These are phyloP conservation scores for Athalia cordata DNA, from an alignment of 2,888 invertebrate species.

Conservation along the genomic window DNA sequence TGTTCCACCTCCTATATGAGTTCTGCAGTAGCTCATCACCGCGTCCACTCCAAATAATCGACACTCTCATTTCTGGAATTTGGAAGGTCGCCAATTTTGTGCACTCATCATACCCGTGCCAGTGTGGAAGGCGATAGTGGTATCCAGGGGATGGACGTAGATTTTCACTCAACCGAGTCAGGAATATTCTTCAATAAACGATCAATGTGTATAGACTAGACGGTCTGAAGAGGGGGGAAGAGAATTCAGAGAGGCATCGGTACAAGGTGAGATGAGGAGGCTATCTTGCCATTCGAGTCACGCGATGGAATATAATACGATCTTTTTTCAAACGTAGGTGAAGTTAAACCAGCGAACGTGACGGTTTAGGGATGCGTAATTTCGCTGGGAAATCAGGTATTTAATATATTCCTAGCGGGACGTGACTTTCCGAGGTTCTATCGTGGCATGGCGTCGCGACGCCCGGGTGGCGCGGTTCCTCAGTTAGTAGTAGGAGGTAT, in stretches of 20 bases:
- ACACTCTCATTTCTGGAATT: constrained; percentile 14
- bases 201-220: neutral
- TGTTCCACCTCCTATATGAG: too few species aligned
- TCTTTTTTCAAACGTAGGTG: constrained; percentile 40
- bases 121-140: constrained; percentile 14
- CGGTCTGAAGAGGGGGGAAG: too few species aligned
- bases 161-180: neutral
- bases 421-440: constrained; percentile 37
- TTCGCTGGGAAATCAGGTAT: constrained; percentile 41
- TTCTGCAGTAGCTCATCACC: too few species aligned
- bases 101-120: neutral
- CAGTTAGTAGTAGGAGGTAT: neutral
- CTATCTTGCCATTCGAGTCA: constrained; percentile 28
- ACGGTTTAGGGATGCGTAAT: constrained; percentile 42
- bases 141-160: neutral
- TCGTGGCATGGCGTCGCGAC: constrained; percentile 2
- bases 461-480: neutral
- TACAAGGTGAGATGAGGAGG: neutral
- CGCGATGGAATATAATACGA: constrained; percentile 31
- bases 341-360: constrained; percentile 39
- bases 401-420: constrained; percentile 39
- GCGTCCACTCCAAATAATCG: constrained; percentile 11
- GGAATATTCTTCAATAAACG: constrained; percentile 32
- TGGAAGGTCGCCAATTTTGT: neutral
- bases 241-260: too few species aligned